phyloP scores from a whole-genome alignment of 2,888 invertebrate genomes.

The Aleiodes testaceus region DNA sequence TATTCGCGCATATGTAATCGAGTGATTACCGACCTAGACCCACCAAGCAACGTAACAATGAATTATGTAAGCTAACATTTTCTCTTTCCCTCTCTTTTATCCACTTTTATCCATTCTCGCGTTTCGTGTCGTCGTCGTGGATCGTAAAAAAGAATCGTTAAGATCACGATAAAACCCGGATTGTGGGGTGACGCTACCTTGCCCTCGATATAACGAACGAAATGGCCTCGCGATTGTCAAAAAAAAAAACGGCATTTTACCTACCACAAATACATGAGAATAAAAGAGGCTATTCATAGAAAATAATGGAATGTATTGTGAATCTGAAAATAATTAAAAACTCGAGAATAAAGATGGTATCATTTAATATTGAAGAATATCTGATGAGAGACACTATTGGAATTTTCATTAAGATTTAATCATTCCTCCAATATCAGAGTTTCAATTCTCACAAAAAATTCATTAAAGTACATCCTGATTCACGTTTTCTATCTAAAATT shows the following conservation, averaged over 20 bases:
- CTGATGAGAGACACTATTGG: no score
- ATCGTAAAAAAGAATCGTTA: constrained; percentile 46
- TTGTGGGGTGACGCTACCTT: constrained; percentile 26
- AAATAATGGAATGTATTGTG: background rate
- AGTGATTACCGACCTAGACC: constrained; percentile 48
- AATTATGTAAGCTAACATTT: constrained; percentile 44
- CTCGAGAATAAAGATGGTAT: no score
- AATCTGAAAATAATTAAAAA: no score
- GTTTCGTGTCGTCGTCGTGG: constrained; percentile 30
- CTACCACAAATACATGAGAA: background rate
- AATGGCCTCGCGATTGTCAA: constrained; percentile 39
- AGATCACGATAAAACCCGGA: constrained; percentile 38
- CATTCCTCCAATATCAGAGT: no score
- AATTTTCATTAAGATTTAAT: no score
- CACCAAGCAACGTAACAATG: constrained; percentile 44
- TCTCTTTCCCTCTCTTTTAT: constrained; percentile 1
- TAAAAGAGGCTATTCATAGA: constrained; percentile 6
- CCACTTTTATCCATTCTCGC: constrained; percentile 21
- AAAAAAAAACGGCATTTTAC: constrained; percentile 24
- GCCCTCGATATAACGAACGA: constrained; percentile 20
- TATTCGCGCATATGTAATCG: constrained; percentile 27
- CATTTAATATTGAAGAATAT: no score
- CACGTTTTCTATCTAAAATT: no score
- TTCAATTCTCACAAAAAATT: no score
- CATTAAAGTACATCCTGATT: no score